Conservation (phyloP, 2,797 vertebrate genomes). For the Microchirus variegatus region DNA sequence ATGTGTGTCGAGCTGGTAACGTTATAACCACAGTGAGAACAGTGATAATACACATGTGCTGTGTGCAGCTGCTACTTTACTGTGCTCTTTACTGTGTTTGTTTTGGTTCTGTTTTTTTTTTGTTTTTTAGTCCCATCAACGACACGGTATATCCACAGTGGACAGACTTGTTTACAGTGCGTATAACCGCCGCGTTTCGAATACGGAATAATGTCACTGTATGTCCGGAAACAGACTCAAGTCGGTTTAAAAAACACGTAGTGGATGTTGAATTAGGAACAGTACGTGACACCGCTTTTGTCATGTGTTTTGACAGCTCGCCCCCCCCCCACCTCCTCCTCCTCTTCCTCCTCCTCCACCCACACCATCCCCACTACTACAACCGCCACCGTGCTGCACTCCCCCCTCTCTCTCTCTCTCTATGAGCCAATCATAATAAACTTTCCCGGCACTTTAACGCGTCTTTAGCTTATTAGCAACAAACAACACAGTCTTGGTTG, state of each 20-base stretch:
- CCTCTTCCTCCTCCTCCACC: neutral
- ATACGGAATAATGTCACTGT: slow-evolving; percentile 19
- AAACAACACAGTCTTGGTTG: rapidly evolving
- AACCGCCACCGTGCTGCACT: neutral
- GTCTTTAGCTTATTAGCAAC: rapidly evolving
- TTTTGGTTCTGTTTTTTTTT: neutral
- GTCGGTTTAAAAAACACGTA: neutral
- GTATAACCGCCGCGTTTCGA: slow-evolving; percentile 13
- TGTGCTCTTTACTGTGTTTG: no score
- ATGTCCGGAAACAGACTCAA: neutral
- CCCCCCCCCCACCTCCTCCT: neutral
- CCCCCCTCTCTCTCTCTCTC: neutral
- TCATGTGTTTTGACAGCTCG: slow-evolving; percentile 57
- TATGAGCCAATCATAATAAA: neutral
- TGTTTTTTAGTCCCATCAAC: no score
- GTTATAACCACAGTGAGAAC: neutral
- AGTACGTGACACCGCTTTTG: slow-evolving; percentile 36
- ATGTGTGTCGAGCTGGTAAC: slow-evolving; percentile 35
- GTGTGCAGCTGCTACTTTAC: neutral
- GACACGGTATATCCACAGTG: slow-evolving; percentile 34
- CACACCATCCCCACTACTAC: slow-evolving; percentile 11
- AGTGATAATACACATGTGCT: neutral
- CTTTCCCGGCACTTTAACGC: neutral
- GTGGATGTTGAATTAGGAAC: slow-evolving; percentile 14
- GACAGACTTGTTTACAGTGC: slow-evolving; percentile 55